Evolutionary conservation across 2,888 invertebrate species (phyloP).

Genomic region (Ellobium chinense): DNA sequence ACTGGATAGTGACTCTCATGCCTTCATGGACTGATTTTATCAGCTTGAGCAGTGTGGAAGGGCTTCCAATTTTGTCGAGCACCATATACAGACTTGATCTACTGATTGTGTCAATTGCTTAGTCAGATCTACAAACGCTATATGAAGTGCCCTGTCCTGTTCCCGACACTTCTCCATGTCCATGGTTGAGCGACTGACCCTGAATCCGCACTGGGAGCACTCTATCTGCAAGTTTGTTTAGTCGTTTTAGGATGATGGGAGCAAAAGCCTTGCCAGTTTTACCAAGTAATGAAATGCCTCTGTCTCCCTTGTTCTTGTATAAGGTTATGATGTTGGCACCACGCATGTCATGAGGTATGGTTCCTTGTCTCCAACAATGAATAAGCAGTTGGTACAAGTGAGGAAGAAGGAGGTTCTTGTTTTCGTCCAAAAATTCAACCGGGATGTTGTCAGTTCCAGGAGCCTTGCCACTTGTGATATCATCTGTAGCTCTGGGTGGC

Average conservation of each 20-base stretch:
- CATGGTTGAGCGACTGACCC: not conserved
- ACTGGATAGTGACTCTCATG: not conserved
- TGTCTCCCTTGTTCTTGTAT: not conserved
- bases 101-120: not conserved
- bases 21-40: not conserved
- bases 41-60: not conserved
- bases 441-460: not conserved
- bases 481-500: not conserved
- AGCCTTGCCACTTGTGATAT: not conserved
- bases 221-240: not conserved
- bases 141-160: not conserved
- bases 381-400: not conserved
- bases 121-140: slow-evolving; percentile 2
- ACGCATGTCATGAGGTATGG: slow-evolving; percentile 9
- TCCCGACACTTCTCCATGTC: not conserved
- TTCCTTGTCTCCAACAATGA: slow-evolving; percentile 14
- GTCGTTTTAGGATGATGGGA: not conserved
- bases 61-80: slow-evolving; percentile 8
- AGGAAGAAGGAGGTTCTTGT: not conserved
- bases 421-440: not conserved
- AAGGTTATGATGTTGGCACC: not conserved
- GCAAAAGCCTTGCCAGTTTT: not conserved
- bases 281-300: not conserved
- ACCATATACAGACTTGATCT: not conserved
- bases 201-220: not conserved